Evolutionary conservation across 2,797 vertebrate species (phyloP), one percentile per base, ranked within the genome.

Genomic region (Microhierax caerulescens): DNA sequence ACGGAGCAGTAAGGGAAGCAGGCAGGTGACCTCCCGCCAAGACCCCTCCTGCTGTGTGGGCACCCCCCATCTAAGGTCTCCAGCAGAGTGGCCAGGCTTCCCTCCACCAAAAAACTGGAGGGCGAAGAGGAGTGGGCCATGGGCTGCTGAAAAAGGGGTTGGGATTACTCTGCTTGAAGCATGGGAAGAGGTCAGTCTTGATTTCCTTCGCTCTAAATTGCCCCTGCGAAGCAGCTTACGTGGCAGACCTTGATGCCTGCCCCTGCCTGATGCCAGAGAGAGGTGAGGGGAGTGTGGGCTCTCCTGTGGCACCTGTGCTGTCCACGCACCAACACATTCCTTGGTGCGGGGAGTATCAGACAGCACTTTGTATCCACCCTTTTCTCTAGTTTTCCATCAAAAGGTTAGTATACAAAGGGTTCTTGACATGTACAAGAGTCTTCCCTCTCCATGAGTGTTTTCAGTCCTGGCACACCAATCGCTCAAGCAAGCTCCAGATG

Each of bases 41-140:
- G 51, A 17, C 63, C 61, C 19, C 73, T 80, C 37, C 39, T 54
- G 32, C 48, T 37, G 7, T 0, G 0, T 1, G 6, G 11, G 23
- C 32, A 6, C 18, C 16, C 8, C 25, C 37, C 16, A 1, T 11
- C 18, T 5, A 7, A 2, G 13, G 16, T 27, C 53, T 85, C 41
- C 50, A 68, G n/a, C n/a, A 50, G 47, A 14, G 1, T 1, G 5
- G 30, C 53, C 0, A 0, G 23, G 39, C 47, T 88, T 65, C 59
- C 51, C 32, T 54, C 14, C 1, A 1, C 51, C 18, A 5, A 36
- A 78, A 39, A 47, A 4, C 4, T 7, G 48, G 50, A 48, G 12
- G 0, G 5, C 32, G 25, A 36, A 61, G 37, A 45, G 34, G 56
- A 80, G 18, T 0, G 2, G 16, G 14, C 7, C 0, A 0, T 15